These are phyloP conservation scores for Pantelozetes paolii DNA, from an alignment of 2,888 invertebrate genomes.

Conservation along the genomic window DNA sequence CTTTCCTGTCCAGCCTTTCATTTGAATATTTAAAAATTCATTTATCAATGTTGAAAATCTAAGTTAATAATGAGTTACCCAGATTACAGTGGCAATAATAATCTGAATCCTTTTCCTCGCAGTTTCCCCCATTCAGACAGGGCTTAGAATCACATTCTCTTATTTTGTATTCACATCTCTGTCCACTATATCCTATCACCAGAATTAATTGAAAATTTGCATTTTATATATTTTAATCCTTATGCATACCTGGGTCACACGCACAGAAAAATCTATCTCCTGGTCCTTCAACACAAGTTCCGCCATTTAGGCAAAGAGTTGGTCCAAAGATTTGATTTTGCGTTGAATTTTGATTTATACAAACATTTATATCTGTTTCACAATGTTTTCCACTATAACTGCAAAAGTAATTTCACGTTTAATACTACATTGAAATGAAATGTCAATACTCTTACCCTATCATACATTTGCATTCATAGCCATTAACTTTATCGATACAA, in stretches of 20 bases:
- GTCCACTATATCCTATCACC: constrained; percentile 22
- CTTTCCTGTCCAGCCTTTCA: constrained; percentile 34
- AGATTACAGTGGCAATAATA: constrained; percentile 35
- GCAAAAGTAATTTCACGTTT: background rate
- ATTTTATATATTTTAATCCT: background rate
- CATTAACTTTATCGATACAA: constrained; percentile 34
- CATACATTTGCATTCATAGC: constrained; percentile 22
- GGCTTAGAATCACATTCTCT: constrained; percentile 22
- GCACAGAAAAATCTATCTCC: constrained; percentile 33
- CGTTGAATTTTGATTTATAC: background rate
- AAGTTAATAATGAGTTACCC: constrained; percentile 22
- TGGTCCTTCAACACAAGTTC: constrained; percentile 38
- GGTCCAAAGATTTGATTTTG: too few relatives aligned
- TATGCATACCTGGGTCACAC: constrained; percentile 6
- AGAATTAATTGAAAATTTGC: background rate
- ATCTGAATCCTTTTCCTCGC: background rate
- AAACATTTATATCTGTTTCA: constrained; percentile 38
- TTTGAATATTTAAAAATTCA: background rate
- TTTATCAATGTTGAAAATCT: background rate
- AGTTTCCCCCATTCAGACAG: constrained; percentile 32
- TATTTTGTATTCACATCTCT: constrained; percentile 18
- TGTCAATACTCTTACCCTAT: constrained; percentile 1
- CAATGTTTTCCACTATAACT: constrained; percentile 31
- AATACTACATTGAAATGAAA: background rate
- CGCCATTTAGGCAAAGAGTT: constrained; percentile 32